These are phyloP conservation scores for Allacma fusca DNA, from an alignment of 2,888 invertebrate genomes.

Conservation along the genomic window DNA sequence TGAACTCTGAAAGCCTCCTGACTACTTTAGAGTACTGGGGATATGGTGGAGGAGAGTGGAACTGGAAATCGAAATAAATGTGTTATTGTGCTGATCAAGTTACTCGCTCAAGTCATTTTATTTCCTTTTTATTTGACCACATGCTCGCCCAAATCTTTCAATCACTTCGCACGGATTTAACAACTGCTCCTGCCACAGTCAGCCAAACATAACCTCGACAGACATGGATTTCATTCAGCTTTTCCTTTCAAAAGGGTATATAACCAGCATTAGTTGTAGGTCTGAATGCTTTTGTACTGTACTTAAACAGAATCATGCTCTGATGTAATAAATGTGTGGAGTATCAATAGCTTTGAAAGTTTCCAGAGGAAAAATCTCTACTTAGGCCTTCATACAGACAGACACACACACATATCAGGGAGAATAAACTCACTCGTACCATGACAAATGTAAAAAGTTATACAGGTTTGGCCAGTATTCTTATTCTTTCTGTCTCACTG, in stretches of 20 bases:
- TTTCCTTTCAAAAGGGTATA: neutral
- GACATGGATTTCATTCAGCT: neutral
- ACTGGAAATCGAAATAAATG: conserved; percentile 24
- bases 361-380: neutral
- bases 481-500: conserved; percentile 21
- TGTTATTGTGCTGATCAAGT: conserved; percentile 35
- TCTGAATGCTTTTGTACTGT: too few relatives aligned
- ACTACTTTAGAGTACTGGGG: neutral
- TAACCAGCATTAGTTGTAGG: neutral
- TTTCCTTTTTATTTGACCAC: conserved; percentile 32
- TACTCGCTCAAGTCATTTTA: conserved; percentile 31
- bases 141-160: conserved; percentile 5
- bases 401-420: too few relatives aligned
- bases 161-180: conserved; percentile 3
- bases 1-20: too few relatives aligned
- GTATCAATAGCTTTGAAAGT: neutral
- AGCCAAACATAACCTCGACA: neutral
- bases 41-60: neutral
- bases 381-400: neutral
- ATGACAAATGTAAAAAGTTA: neutral
- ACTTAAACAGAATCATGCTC: too few relatives aligned
- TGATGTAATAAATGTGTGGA: neutral
- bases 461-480: neutral
- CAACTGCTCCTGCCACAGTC: neutral
- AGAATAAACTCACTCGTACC: neutral